Conservation (phyloP, 2,888 invertebrate genomes). For the Tetranychus piercei region DNA sequence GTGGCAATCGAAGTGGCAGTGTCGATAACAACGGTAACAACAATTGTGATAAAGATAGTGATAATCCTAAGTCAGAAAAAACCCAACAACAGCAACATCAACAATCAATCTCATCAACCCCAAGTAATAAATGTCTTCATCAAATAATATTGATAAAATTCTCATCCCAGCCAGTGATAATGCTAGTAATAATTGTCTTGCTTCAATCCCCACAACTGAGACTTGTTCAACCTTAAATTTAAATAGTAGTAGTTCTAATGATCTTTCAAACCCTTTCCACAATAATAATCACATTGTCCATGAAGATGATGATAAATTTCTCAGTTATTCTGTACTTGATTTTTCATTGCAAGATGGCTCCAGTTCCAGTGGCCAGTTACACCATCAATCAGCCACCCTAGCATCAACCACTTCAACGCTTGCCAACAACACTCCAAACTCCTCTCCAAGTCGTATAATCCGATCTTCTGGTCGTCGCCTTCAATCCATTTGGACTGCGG, state of each 20-base stretch:
- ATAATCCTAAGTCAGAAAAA: not conserved
- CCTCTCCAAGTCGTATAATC: not conserved
- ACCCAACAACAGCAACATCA: not conserved
- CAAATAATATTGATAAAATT: not conserved
- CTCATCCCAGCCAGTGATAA: not conserved
- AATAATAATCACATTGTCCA: not conserved
- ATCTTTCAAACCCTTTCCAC: not conserved
- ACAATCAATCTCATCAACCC: not conserved
- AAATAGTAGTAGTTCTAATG: not conserved
- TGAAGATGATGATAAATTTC: not conserved
- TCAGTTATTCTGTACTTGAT: not conserved
- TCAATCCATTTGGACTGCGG: conserved; percentile 23
- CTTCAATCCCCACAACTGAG: not conserved
- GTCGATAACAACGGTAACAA: not conserved
- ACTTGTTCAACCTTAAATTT: not conserved
- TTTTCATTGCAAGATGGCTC: not conserved
- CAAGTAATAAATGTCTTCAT: conserved; percentile 1
- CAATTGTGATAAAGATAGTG: not conserved
- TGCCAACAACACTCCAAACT: not conserved
- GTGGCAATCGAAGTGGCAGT: not conserved
- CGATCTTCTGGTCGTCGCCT: conserved; percentile 22
- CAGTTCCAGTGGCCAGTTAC: not conserved
- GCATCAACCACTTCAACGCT: not conserved
- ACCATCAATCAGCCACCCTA: not conserved
- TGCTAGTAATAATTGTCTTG: not conserved